Percentiles rank a stretch among this genome's conserved stretches.
Evolutionary conservation across 2,888 invertebrate genomes (phyloP).

Genomic region (Oxycera nigricornis): DNA sequence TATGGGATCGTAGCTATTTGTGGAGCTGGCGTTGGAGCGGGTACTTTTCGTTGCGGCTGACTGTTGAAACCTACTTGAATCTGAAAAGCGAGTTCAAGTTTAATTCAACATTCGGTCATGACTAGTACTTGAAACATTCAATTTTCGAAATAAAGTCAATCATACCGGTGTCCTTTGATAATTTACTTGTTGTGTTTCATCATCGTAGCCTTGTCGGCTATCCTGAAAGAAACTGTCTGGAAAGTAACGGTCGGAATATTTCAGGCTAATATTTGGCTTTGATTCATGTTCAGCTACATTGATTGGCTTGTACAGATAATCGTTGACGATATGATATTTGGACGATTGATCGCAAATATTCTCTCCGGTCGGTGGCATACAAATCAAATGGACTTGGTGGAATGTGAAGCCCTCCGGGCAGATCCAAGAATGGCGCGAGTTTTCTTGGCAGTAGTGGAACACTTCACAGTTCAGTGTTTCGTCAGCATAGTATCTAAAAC

Average conservation of each 20-base stretch:
- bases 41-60: slow-evolving; percentile 58
- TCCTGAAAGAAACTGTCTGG: slow-evolving; percentile 80
- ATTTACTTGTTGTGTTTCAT: slow-evolving; percentile 57
- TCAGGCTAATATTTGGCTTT: slow-evolving; percentile 79
- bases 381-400: slow-evolving; percentile 85
- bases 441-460: slow-evolving; percentile 93
- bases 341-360: slow-evolving; percentile 89
- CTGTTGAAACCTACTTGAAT: slow-evolving; percentile 55
- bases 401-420: slow-evolving; percentile 84
- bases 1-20: slow-evolving; percentile 53
- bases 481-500: slow-evolving; percentile 86
- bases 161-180: slow-evolving; percentile 56
- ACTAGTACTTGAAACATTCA: background rate
- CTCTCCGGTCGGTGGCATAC: slow-evolving; percentile 89
- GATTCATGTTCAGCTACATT: slow-evolving; percentile 82
- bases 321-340: slow-evolving; percentile 91
- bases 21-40: slow-evolving; percentile 55
- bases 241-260: slow-evolving; percentile 85
- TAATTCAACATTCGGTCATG: background rate
- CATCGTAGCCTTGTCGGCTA: slow-evolving; percentile 61
- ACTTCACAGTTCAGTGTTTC: slow-evolving; percentile 88
- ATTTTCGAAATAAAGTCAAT: background rate
- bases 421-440: slow-evolving; percentile 89
- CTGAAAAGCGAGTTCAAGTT: slow-evolving; percentile 53
- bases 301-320: slow-evolving; percentile 87